Base-by-base conservation (phyloP, 1,140 invertebrate species). In the Lordiphosa mommai region DNA sequence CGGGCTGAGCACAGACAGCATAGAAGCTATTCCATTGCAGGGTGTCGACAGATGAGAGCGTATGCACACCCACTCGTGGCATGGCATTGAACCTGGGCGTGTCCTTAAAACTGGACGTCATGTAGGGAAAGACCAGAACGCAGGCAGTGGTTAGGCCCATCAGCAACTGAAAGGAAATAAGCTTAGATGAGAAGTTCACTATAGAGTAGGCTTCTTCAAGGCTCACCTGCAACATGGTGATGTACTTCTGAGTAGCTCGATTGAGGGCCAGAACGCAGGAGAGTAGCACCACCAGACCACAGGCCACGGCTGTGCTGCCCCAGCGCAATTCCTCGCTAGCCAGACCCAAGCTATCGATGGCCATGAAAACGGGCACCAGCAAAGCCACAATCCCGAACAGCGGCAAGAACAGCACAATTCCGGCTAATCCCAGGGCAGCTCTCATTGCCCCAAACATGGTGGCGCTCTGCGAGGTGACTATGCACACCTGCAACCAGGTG, bases 401-500 rank as follows among this genome's bases (percentile, higher is more conserved):
- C 0, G 95, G 95, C 20, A 96, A 69, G 68, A 95, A 95, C 0
- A 95, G 76, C 1, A 95, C 93, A 20, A 94, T 91, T 4, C 94
- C 94, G 3, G 95, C 94, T 12, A 96, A 66, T 0, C 93, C 95
- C 3, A 96, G 88, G 3, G 94, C 93, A 0, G 94, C 94, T 27
- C 95, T 89, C 23, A 95, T 92, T 8, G 96, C 85, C 0, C 95
- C 95, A 73, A 94, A 95, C 89, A 93, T 94, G 0, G 94, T 95
- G 20, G 95, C 93, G 17, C 93, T 94, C 71, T 95, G 94, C 0
- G 94, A 95, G 61, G 93, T 93, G 2, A 94, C 91, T 58, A 95
- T 93, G 29, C 94, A 94, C 69, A 96, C 93, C 72, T 96, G 95
- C 80, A 95, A 93, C 96, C 96, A 97, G 72, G 94, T 95, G 4